Evolutionary conservation across 2,113 vertebrate species (phyloP).

Genomic region (Dendrocopos noguchii): DNA sequence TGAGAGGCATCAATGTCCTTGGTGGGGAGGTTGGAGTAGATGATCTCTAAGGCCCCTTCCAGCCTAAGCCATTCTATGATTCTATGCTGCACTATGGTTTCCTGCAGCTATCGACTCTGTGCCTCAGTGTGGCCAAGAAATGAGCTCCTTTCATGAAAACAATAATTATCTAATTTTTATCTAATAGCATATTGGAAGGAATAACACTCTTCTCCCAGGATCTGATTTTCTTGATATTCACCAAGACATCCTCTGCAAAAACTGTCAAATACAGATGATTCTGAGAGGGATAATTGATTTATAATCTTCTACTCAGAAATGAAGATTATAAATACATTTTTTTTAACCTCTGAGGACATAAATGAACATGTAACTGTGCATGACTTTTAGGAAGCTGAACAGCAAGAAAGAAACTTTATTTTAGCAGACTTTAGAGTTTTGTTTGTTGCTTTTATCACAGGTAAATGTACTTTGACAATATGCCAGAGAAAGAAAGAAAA

Average conservation of each 20-base stretch:
- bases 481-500: conserved; percentile 35
- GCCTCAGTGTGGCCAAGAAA: background rate
- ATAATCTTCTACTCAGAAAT: background rate
- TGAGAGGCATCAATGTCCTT: no score
- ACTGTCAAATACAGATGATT: background rate
- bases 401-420: background rate
- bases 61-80: no score
- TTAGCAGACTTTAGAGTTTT: background rate
- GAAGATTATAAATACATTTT: background rate
- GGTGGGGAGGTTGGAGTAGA: no score
- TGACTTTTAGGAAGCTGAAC: background rate
- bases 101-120: background rate
- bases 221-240: background rate
- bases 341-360: background rate
- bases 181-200: background rate
- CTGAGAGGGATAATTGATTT: background rate
- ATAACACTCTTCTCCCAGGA: background rate
- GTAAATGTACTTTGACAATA: conserved; percentile 15
- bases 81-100: no score
- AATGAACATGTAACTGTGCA: background rate
- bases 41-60: no score
- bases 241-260: background rate
- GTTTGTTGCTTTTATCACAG: background rate
- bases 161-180: background rate
- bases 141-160: background rate